Evolutionary conservation across 1,140 invertebrate species (phyloP), one percentile per base, ranked within the genome.

Genomic region (honey bee (Apis mellifera)): DNA sequence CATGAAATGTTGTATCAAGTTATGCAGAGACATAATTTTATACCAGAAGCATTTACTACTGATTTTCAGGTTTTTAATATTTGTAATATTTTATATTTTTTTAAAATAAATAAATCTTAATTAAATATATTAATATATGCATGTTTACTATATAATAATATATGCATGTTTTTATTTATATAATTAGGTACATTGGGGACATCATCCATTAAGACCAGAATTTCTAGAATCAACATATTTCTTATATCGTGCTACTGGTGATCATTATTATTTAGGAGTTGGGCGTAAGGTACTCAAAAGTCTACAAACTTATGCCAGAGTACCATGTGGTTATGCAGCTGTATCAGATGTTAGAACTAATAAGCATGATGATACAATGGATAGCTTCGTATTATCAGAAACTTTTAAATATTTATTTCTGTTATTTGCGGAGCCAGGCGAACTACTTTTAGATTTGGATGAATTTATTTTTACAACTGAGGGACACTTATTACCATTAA

Each of bases 151-250:
- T n/a, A n/a, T n/a, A n/a, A n/a, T 50, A 7, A 68, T 32, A n/a
- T 5, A 62, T 57, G 72, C n/a, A 17, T 54, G 55, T 62, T 21
- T 54, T 19, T 73, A 4, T 60, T 26, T 60, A 55, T 32, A 21
- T 64, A 76, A 78, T 76, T 94, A 98, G 95, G 98, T 99, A 0
- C 98, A 99, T 90, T 99, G 99, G 99, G 98, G 97, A 19, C 98
- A 99, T 92, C 98, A 99, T 95, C 98, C 98, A 12, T 94, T 99
- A 5, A 95, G 99, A 73, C 99, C 99, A 12, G 99, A 99, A 94
- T 99, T 99, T 94, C 94, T 99, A 42, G 99, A 99, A 94, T 99
- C 98, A 1, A 99, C 99, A 0, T 99, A 99, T 92, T 99, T 99
- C 91, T 94, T 99, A 11, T 99, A 99, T 93, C 95, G 97, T 91